Conservation (phyloP, 2,888 invertebrate genomes). For the Stenodera caucasica region DNA sequence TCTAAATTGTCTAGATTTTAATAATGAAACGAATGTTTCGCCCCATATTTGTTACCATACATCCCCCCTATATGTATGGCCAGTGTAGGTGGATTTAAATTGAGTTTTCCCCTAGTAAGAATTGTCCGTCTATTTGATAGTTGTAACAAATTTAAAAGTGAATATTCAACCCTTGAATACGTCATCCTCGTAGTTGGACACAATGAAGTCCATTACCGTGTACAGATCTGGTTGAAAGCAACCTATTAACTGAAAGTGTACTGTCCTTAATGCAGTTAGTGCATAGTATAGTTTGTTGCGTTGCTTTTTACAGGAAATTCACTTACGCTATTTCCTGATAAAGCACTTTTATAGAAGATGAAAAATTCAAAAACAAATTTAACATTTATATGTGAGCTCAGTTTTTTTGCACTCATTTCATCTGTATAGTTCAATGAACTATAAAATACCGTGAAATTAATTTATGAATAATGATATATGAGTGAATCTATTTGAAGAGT, state of each 20-base stretch:
- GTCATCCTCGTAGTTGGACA: conserved; percentile 39
- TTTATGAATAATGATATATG: too few species aligned
- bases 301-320: conserved; percentile 52
- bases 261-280: conserved; percentile 54
- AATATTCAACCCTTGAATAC: conserved; percentile 15
- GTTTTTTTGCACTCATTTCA: neutral
- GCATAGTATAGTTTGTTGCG: conserved; percentile 44
- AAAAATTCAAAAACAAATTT: neutral
- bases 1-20: too few species aligned
- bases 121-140: too few species aligned
- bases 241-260: conserved; percentile 55
- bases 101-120: too few species aligned
- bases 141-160: neutral
- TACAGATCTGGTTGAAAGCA: conserved; percentile 50
- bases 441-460: too few species aligned
- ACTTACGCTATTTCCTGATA: conserved; percentile 46
- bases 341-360: neutral
- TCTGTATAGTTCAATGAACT: neutral
- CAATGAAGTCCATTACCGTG: conserved; percentile 54
- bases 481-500: too few species aligned
- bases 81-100: too few species aligned
- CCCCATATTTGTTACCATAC: too few species aligned
- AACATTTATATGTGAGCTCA: too few species aligned
- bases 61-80: too few species aligned
- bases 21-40: too few species aligned